These are phyloP conservation scores for Volucella inflata DNA, from an alignment of 2,888 invertebrate genomes.

Conservation along the genomic window DNA sequence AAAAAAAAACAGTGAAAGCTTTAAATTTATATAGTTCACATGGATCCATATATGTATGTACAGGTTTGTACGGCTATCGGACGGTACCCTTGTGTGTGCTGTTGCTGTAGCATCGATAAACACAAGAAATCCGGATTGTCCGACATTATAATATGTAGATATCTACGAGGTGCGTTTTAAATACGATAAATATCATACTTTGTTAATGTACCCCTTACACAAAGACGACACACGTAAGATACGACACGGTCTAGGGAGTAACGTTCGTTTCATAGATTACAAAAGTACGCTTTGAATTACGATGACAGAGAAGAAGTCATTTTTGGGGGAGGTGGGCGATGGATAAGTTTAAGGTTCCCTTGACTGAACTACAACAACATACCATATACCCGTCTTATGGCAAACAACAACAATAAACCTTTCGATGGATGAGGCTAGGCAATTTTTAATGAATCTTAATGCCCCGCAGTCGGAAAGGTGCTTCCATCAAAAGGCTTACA, in stretches of 20 bases:
- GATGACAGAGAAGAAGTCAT: slow-evolving; percentile 1
- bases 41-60: neutral
- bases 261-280: slow-evolving; percentile 45
- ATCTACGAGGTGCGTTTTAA: slow-evolving; percentile 52
- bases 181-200: slow-evolving; percentile 56
- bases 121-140: slow-evolving; percentile 52
- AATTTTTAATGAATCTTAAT: slow-evolving; percentile 73
- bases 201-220: slow-evolving; percentile 44
- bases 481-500: slow-evolving; percentile 57
- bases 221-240: slow-evolving; percentile 28
- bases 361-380: neutral
- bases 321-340: neutral
- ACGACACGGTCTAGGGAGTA: slow-evolving; percentile 26
- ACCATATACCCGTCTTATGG: neutral
- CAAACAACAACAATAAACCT: slow-evolving; percentile 36
- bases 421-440: slow-evolving; percentile 43
- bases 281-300: slow-evolving; percentile 37
- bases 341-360: too few species aligned
- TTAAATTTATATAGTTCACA: slow-evolving; percentile 58
- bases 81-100: slow-evolving; percentile 38
- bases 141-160: slow-evolving; percentile 29
- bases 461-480: slow-evolving; percentile 52
- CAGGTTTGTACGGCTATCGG: slow-evolving; percentile 22
- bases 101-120: slow-evolving; percentile 33
- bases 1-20: slow-evolving; percentile 37